These are phyloP conservation scores for Zelostemma sp. DNA, from an alignment of 1,140 invertebrate species.

Conservation along the genomic window DNA sequence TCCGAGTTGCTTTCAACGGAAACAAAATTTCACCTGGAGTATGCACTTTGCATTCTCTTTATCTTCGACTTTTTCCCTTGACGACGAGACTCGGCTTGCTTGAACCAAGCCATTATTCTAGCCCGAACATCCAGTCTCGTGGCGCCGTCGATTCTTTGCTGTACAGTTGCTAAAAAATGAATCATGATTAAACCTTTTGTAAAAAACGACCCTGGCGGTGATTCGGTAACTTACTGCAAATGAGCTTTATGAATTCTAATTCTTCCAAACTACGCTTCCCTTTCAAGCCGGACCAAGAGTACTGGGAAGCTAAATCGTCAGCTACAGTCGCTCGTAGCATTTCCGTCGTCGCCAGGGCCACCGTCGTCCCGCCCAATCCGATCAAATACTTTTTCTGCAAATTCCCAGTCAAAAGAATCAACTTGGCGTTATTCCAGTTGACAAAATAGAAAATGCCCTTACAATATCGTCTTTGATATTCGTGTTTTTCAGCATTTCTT, in stretches of 20 bases:
- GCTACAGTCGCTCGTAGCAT: constrained; percentile 38
- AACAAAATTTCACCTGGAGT: not conserved
- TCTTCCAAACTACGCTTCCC: constrained; percentile 45
- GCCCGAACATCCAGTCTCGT: constrained; percentile 41
- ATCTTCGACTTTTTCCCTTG: constrained; percentile 32
- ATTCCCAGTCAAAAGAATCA: not conserved
- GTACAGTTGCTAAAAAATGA: constrained; percentile 29
- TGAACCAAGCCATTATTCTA: constrained; percentile 46
- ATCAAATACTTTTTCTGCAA: constrained; percentile 38
- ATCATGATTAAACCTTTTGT: not conserved
- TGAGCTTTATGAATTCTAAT: constrained; percentile 39
- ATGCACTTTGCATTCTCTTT: constrained; percentile 26
- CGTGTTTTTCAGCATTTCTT: constrained; percentile 35
- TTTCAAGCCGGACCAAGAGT: constrained; percentile 44
- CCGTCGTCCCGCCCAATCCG: constrained; percentile 40
- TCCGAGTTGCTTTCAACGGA: too few species aligned
- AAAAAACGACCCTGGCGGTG: too few species aligned
- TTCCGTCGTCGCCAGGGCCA: constrained; percentile 39
- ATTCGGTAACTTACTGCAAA: constrained; percentile 32
- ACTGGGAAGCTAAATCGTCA: constrained; percentile 38
- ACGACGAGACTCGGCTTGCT: constrained; percentile 40
- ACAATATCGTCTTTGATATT: constrained; percentile 42
- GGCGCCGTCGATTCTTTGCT: constrained; percentile 43
- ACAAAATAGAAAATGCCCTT: constrained; percentile 21
- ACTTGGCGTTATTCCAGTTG: too few species aligned